Conservation (phyloP, 2,797 vertebrate genomes). For the Pangasius djambal region DNA sequence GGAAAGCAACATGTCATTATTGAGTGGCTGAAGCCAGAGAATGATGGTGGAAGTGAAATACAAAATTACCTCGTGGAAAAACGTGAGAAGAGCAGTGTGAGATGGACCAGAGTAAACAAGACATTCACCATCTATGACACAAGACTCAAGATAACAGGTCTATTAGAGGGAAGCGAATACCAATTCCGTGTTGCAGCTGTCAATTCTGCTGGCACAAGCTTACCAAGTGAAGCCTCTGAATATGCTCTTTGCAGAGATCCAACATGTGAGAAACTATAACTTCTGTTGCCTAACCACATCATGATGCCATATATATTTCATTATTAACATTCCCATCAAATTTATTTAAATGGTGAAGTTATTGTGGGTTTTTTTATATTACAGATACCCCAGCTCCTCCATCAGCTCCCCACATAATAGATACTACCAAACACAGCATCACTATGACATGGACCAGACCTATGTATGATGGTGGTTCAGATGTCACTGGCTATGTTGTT, state of each 20-base stretch:
- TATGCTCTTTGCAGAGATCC: conserved; percentile 95
- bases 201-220: conserved; percentile 92
- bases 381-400: conserved; percentile 94
- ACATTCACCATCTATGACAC: conserved; percentile 94
- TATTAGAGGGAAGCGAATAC: conserved; percentile 94
- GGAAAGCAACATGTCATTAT: conserved; percentile 94
- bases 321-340: not conserved
- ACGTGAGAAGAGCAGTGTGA: conserved; percentile 91
- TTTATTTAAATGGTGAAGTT: not conserved
- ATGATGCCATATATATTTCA: not conserved
- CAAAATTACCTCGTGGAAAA: conserved; percentile 96
- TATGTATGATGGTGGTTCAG: conserved; percentile 92
- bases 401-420: conserved; percentile 89
- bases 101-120: conserved; percentile 97
- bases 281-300: not conserved
- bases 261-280: conserved; percentile 83
- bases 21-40: conserved; percentile 95
- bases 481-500: conserved; percentile 90
- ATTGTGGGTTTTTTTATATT: conserved; percentile 29
- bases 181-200: conserved; percentile 95
- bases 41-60: conserved; percentile 93
- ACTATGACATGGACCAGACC: conserved; percentile 94
- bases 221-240: conserved; percentile 89
- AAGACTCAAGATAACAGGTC: conserved; percentile 90
- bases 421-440: conserved; percentile 94